These are phyloP conservation scores for Tragulus kanchil DNA, from an alignment of 2,113 vertebrate genomes.

Conservation along the genomic window DNA sequence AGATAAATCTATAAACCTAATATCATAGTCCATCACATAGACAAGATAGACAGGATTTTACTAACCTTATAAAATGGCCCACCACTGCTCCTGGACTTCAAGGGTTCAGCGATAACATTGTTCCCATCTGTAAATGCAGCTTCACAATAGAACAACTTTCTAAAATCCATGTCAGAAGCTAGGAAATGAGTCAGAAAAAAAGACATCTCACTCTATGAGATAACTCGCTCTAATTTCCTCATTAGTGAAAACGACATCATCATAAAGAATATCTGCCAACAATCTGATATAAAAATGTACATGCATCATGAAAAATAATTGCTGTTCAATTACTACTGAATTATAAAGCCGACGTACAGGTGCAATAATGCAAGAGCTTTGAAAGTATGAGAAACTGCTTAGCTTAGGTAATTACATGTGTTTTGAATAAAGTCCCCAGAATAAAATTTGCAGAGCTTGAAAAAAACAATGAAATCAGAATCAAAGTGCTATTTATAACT, in stretches of 20 bases:
- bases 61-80: background rate
- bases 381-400: slow-evolving; percentile 86
- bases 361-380: slow-evolving; percentile 86
- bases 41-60: background rate
- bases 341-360: slow-evolving; percentile 86
- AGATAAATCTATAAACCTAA: background rate
- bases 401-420: slow-evolving; percentile 85
- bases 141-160: slow-evolving; percentile 78
- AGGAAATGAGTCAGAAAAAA: slow-evolving; percentile 85
- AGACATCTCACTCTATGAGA: slow-evolving; percentile 83
- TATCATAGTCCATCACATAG: background rate
- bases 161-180: slow-evolving; percentile 84
- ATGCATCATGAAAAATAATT: slow-evolving; percentile 91
- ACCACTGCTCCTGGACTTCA: background rate
- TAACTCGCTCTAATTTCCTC: slow-evolving; percentile 89
- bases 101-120: slow-evolving; percentile 70
- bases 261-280: slow-evolving; percentile 89
- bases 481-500: slow-evolving; percentile 79
- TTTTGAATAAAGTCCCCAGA: slow-evolving; percentile 82
- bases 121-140: slow-evolving; percentile 59
- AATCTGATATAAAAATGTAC: slow-evolving; percentile 87
- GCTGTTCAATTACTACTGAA: slow-evolving; percentile 88
- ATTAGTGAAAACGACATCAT: slow-evolving; percentile 87
- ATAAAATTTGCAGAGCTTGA: slow-evolving; percentile 81
- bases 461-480: slow-evolving; percentile 77